These are phyloP conservation scores for Pseudotriccus pelzelni DNA, from an alignment of 2,797 vertebrate species.

Conservation along the genomic window DNA sequence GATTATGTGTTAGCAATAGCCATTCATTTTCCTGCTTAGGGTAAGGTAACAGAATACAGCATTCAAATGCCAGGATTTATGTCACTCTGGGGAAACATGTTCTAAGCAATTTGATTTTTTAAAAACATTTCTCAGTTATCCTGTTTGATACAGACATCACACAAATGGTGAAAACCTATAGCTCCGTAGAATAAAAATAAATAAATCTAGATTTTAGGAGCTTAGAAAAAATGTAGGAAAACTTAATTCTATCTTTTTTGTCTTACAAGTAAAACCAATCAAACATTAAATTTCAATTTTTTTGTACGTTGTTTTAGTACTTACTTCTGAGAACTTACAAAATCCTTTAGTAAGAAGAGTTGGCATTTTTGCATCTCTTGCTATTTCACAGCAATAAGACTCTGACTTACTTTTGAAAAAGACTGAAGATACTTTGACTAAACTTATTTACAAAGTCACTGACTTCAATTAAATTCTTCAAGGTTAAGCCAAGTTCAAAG, in stretches of 20 bases:
- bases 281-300: not conserved
- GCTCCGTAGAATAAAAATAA: not conserved
- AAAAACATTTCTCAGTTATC: not conserved
- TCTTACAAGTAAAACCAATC: not conserved
- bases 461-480: not conserved
- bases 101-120: not conserved
- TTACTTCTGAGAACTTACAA: not conserved
- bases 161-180: not conserved
- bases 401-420: not conserved
- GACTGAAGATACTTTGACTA: not conserved
- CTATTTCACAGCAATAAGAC: not conserved
- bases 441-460: not conserved
- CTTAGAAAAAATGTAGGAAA: not conserved
- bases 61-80: conserved; percentile 13
- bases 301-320: not conserved
- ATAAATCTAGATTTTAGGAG: not conserved
- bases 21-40: not conserved
- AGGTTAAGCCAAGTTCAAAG: not conserved
- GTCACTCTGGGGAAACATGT: conserved; percentile 14
- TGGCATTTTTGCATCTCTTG: not conserved
- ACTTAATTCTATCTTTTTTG: not conserved
- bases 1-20: not conserved
- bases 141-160: not conserved
- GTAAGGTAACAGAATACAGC: not conserved
- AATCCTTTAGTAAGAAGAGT: not conserved